phyloP scores from a whole-genome alignment of 1,140 invertebrate species.

The Bombus turneri region DNA sequence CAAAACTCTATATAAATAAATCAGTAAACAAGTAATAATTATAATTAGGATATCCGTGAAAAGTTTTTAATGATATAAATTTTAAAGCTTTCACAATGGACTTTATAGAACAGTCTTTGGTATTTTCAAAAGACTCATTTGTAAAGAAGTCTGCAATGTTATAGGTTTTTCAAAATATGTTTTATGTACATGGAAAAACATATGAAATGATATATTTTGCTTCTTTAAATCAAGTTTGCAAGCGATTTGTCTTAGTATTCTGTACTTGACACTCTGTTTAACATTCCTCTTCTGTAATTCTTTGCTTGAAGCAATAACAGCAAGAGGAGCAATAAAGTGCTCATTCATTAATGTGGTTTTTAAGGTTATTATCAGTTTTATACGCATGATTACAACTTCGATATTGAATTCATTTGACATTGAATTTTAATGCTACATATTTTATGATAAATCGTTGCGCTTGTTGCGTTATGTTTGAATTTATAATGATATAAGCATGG shows the following conservation, averaged over 20 bases:
- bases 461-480: conserved; percentile 37
- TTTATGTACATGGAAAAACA: background rate
- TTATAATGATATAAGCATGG: conserved; percentile 13
- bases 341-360: background rate
- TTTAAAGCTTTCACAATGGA: background rate
- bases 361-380: background rate
- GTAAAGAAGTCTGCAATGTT: background rate
- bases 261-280: background rate
- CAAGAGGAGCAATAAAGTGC: conserved; percentile 12
- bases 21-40: background rate
- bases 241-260: conserved; percentile 5
- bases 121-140: background rate
- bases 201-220: background rate
- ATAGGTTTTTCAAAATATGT: conserved; percentile 6
- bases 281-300: conserved; percentile 9
- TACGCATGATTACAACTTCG: background rate
- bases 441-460: conserved; percentile 35
- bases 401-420: conserved; percentile 10
- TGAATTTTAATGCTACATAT: conserved; percentile 40
- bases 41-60: background rate
- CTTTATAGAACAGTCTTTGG: background rate
- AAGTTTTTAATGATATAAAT: background rate
- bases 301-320: conserved; percentile 21
- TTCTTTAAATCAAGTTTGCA: background rate
- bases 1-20: conserved; percentile 19